These are phyloP conservation scores for Chrysopa pallens DNA, from an alignment of 1,140 invertebrate genomes.

Conservation along the genomic window DNA sequence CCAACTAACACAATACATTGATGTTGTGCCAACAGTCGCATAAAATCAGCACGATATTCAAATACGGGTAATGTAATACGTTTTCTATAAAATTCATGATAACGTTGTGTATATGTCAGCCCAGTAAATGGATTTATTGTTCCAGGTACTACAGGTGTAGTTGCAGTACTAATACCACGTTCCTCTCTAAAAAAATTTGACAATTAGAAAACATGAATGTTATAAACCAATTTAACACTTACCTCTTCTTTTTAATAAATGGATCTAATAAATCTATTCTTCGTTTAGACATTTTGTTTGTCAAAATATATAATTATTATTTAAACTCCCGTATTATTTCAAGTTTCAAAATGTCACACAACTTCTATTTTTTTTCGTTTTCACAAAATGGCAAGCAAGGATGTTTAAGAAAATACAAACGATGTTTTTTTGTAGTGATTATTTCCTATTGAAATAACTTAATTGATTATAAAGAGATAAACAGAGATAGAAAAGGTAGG, in stretches of 20 bases:
- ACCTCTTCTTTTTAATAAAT: slow-evolving; percentile 59
- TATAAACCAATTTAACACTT: slow-evolving; percentile 16
- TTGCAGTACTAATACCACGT: slow-evolving; percentile 10
- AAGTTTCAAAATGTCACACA: slow-evolving; percentile 1
- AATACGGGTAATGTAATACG: slow-evolving; percentile 88
- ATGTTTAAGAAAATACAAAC: too few species aligned
- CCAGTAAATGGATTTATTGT: slow-evolving; percentile 52
- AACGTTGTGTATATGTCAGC: slow-evolving; percentile 60
- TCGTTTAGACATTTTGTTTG: slow-evolving; percentile 49
- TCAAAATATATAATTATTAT: not conserved
- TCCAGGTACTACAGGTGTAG: slow-evolving; percentile 26
- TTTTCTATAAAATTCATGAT: slow-evolving; percentile 73
- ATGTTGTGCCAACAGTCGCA: slow-evolving; percentile 74
- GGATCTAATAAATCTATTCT: slow-evolving; percentile 69
- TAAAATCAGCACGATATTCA: slow-evolving; percentile 93
- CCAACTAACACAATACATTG: slow-evolving; percentile 89
- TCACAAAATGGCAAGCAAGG: not conserved
- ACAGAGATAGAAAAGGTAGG: too few species aligned
- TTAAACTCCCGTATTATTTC: not conserved
- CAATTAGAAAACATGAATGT: slow-evolving; percentile 12
- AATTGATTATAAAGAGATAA: too few species aligned
- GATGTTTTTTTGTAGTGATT: not conserved
- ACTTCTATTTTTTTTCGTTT: not conserved
- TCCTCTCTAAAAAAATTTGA: slow-evolving; percentile 14
- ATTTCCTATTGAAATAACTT: not conserved